Conservation (phyloP, 2,113 vertebrate species). For the Guaruba guarouba region DNA sequence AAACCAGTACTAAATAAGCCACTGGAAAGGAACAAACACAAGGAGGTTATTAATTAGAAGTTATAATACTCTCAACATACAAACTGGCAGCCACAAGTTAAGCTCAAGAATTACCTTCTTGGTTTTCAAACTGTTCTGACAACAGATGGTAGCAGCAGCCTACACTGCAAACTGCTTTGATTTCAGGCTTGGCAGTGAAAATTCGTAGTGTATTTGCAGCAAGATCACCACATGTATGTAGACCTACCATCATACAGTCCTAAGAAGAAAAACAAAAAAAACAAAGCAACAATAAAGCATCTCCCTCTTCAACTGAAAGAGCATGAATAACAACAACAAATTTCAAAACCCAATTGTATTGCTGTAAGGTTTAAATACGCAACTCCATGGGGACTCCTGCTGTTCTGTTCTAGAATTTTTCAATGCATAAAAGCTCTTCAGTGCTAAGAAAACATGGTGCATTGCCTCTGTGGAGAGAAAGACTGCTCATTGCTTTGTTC, state of each 20-base stretch:
- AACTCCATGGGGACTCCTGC: background rate
- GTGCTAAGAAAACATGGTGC: background rate
- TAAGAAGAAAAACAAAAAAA: conserved; percentile 49
- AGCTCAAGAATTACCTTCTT: conserved; percentile 68
- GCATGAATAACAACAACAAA: background rate
- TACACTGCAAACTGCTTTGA: conserved; percentile 90
- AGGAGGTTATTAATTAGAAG: conserved; percentile 1
- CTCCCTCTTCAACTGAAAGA: background rate
- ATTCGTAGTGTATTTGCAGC: conserved; percentile 84
- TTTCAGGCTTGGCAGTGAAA: conserved; percentile 86
- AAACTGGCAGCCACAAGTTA: background rate
- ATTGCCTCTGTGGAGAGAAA: background rate
- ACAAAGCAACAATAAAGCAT: background rate
- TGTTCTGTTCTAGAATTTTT: background rate
- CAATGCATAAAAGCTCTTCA: background rate
- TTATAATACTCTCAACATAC: background rate
- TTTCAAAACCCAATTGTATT: background rate
- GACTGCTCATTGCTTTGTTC: background rate
- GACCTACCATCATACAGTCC: conserved; percentile 90
- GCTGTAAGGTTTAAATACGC: background rate
- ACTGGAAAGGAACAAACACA: background rate
- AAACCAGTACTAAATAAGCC: conserved; percentile 1
- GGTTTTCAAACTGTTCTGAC: conserved; percentile 89
- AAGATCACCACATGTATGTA: conserved; percentile 97
- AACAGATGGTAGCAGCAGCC: conserved; percentile 96